Percentiles rank a stretch among this genome's conserved stretches.
phyloP scores from a whole-genome alignment of 2,888 invertebrate genomes.

The Pyrgus malvae region DNA sequence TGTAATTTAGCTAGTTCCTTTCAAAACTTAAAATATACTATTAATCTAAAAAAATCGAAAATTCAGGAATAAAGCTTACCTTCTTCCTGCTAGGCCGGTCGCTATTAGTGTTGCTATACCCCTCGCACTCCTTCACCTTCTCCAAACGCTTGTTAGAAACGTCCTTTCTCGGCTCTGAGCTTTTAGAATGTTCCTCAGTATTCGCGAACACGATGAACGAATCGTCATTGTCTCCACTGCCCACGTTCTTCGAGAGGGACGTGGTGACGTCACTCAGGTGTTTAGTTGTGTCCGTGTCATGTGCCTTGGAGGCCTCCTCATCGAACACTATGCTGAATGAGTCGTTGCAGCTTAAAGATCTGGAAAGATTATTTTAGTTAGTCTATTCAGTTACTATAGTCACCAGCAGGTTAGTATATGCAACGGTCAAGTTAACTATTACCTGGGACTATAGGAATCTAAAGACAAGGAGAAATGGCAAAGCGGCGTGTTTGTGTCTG shows the following conservation, averaged over 20 bases:
- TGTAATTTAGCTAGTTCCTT: no score
- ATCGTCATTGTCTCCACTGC: constrained; percentile 50
- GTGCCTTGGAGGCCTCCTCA: constrained; percentile 49
- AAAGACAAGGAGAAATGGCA: no score
- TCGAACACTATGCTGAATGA: constrained; percentile 73
- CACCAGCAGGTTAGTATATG: no score
- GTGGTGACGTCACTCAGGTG: constrained; percentile 36
- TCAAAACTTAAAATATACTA: no score
- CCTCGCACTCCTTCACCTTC: constrained; percentile 56
- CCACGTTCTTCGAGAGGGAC: constrained; percentile 41
- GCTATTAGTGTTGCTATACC: constrained; percentile 49
- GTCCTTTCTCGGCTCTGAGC: constrained; percentile 44
- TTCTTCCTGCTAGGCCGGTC: constrained; percentile 53
- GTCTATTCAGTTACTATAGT: no score
- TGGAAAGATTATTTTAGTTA: constrained; percentile 32
- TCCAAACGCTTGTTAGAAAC: constrained; percentile 58
- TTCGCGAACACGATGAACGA: constrained; percentile 67
- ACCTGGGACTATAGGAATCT: no score
- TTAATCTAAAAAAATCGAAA: no score
- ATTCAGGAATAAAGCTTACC: constrained; percentile 51
- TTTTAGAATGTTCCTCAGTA: constrained; percentile 35
- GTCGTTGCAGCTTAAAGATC: constrained; percentile 73
- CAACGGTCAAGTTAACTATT: no score
- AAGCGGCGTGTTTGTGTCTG: no score
- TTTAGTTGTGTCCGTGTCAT: constrained; percentile 22